These are phyloP conservation scores for Hyperoplus lanceolatus DNA, from an alignment of 2,797 vertebrate species.

Conservation along the genomic window DNA sequence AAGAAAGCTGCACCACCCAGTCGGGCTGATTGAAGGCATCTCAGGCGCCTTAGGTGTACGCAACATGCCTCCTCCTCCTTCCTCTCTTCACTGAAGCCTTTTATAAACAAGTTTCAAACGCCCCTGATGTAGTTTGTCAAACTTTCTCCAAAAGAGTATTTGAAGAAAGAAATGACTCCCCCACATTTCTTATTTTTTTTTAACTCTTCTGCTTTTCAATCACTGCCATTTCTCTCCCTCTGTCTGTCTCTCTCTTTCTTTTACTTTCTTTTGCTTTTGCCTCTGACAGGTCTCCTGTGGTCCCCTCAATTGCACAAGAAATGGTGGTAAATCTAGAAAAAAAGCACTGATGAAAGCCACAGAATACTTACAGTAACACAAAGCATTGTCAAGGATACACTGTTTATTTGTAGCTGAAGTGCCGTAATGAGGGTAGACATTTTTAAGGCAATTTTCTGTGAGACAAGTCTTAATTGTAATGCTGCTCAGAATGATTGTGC, in stretches of 20 bases:
- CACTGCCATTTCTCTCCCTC: conserved; percentile 62
- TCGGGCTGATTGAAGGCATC: conserved; percentile 80
- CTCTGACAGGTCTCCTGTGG: conserved; percentile 83
- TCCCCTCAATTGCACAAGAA: conserved; percentile 81
- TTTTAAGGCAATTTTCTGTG: conserved; percentile 22
- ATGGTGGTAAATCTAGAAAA: conserved; percentile 72
- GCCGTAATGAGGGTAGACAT: conserved; percentile 54
- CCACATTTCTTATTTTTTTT: conserved; percentile 68
- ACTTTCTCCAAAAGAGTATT: conserved; percentile 87
- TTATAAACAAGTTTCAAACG: conserved; percentile 86
- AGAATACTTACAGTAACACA: conserved; percentile 46
- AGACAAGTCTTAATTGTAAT: conserved; percentile 44
- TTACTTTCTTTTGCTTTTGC: conserved; percentile 44
- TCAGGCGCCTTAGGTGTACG: conserved; percentile 83
- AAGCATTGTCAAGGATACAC: conserved; percentile 65
- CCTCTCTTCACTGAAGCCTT: conserved; percentile 72
- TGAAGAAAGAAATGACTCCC: conserved; percentile 85
- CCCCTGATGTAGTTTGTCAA: conserved; percentile 89
- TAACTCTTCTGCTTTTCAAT: conserved; percentile 76
- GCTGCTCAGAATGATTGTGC: conserved; percentile 18
- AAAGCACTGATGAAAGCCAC: conserved; percentile 53
- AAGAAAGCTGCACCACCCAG: conserved; percentile 81
- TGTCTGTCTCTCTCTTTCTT: conserved; percentile 20
- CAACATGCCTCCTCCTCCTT: conserved; percentile 80
- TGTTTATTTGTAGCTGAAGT: conserved; percentile 51